Evolutionary conservation across 2,888 invertebrate species (phyloP), one percentile per base, ranked within the genome.

Genomic region (Frankliniella fusca): DNA sequence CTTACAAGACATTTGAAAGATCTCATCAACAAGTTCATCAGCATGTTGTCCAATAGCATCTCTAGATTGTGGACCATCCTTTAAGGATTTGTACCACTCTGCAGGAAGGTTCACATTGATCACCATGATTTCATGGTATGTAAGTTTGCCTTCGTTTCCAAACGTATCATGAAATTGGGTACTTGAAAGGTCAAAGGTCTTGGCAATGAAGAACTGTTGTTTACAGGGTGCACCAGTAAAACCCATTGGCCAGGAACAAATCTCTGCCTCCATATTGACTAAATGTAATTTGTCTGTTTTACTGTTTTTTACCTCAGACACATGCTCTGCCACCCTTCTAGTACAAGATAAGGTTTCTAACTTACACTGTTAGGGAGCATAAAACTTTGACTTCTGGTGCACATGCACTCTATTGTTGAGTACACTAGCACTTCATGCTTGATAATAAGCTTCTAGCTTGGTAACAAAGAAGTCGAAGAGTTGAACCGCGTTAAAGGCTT

Each of bases 401-500:
- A 70, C 9, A 23, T 70, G 70, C 23, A 23, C 23, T 70, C 70
- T 70, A 9, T 70, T 70, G 70, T 70, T 70, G 9, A 23, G 70
- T 23, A 70, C 70, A 23, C 70, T 23, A 23, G 70, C 70, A 70
- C 23, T 23, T n/a, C 70, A 1, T 23, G 23, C 20, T 23, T 70
- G 70, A 7, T 70, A 70, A 70, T 70, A 70, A 23, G 70, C 23
- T n/a, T 70, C 70, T n/a, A 70, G 70, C 23, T 70, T 70, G 70
- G 70, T 70, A 70, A 23, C 70, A 70, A 70, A 70, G 70, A 70
- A 70, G 70, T 70, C 70, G 5, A 70, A 70, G n/a, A 70, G 23
- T 23, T 70, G 23, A 0, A 70, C 70, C 10, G 23, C 5, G 23
- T 70, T n/a, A 23, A 70, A 70, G 20, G 70, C 70, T 23, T 23